Evolutionary conservation across 1,140 invertebrate species (phyloP).

Genomic region (Halictus rubicundus): DNA sequence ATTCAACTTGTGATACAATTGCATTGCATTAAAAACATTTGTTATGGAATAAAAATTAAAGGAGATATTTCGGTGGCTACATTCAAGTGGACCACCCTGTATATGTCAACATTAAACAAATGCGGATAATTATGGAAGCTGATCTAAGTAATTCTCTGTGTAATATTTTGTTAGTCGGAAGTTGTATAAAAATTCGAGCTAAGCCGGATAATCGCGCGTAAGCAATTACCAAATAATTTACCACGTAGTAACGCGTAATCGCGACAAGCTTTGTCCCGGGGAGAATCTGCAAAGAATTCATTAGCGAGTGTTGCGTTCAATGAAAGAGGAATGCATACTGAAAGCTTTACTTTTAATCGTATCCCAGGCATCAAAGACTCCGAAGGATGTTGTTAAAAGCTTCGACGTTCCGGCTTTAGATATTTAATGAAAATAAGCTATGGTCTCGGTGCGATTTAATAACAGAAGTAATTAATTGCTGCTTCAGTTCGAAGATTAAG

Average conservation of each 20-base stretch:
- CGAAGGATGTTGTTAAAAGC: conserved; percentile 9
- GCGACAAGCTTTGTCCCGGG: neutral
- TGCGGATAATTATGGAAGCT: too few species aligned
- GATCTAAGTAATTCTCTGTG: too few species aligned
- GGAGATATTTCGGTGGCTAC: too few species aligned
- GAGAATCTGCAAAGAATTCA: neutral
- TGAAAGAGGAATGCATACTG: conserved; percentile 4
- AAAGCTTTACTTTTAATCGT: conserved; percentile 1
- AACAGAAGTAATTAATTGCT: neutral
- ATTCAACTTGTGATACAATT: too few species aligned
- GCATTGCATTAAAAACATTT: too few species aligned
- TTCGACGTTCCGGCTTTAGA: conserved; percentile 8
- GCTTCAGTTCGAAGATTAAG: neutral
- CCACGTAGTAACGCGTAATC: neutral
- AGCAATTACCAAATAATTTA: neutral
- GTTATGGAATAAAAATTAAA: too few species aligned
- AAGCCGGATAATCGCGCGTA: neutral
- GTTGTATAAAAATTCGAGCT: too few species aligned
- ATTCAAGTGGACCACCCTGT: too few species aligned
- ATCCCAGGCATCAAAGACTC: neutral
- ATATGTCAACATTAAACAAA: too few species aligned
- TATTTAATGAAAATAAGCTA: conserved; percentile 7
- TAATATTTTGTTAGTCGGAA: too few species aligned
- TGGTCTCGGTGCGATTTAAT: conserved; percentile 5
- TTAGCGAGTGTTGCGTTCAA: neutral